Conservation (phyloP, 2,888 invertebrate genomes). For the Willowsia nigromaculata region DNA sequence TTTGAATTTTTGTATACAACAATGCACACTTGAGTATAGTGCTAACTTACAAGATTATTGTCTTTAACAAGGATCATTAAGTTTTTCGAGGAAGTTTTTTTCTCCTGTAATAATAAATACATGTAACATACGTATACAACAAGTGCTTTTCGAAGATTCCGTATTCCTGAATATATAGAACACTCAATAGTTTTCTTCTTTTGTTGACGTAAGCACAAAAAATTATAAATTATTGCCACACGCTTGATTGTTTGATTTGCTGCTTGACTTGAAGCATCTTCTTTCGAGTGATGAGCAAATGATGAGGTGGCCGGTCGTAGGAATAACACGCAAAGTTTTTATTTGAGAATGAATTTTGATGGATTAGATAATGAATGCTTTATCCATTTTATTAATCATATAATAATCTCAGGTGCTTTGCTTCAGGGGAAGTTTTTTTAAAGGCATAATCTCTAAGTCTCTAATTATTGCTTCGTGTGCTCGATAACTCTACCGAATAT, state of each 20-base stretch:
- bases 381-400: not conserved
- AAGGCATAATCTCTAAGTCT: too few species aligned
- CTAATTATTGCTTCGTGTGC: not conserved
- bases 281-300: not conserved
- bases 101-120: too few species aligned
- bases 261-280: conserved; percentile 6
- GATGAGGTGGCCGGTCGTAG: too few species aligned
- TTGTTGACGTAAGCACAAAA: not conserved
- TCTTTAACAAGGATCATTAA: too few species aligned
- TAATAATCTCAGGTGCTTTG: not conserved
- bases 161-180: conserved; percentile 7
- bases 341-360: not conserved
- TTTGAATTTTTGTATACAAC: too few species aligned
- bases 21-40: too few species aligned
- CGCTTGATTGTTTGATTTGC: not conserved
- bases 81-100: too few species aligned
- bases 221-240: too few species aligned
- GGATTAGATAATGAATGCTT: conserved; percentile 16
- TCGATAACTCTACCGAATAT: not conserved
- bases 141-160: too few species aligned
- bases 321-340: too few species aligned
- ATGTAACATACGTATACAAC: too few species aligned
- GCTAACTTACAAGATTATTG: too few species aligned
- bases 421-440: not conserved
- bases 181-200: not conserved